phyloP scores from a whole-genome alignment of 2,113 vertebrate genomes.

The human region GRCh38 chr2:128795501-128796000 shows the following conservation, averaged over 20 bases:
- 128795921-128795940: neutral
- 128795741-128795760: neutral
- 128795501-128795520: neutral
- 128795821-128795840: neutral
- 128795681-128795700: neutral
- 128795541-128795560: neutral
- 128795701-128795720: neutral
- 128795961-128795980: neutral
- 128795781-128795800: neutral
- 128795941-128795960: neutral
- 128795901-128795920: neutral
- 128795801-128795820: too few relatives aligned
- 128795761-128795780: neutral
- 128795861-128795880: neutral
- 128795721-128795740: neutral
- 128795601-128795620: too few relatives aligned
- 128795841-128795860: too few relatives aligned
- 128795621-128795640: neutral
- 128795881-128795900: neutral
- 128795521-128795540: neutral
- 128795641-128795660: neutral
- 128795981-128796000: neutral
- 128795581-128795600: neutral
- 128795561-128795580: neutral
- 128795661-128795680: too few relatives aligned